phyloP scores from a whole-genome alignment of 2,888 invertebrate genomes.

The Protophormia terraenovae region DNA sequence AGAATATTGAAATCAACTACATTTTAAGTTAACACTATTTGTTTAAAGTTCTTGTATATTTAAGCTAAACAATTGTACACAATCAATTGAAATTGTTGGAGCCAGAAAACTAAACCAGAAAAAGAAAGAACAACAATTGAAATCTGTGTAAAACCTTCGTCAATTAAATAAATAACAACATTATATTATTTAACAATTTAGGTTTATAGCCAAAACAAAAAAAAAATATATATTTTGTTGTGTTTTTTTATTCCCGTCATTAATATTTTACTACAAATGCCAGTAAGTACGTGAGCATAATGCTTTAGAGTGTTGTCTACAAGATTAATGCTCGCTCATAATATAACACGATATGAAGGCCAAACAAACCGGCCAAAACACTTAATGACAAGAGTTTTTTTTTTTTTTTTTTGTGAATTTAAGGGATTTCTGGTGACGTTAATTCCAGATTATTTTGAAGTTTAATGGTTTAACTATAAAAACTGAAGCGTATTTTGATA shows the following conservation, averaged over 20 bases:
- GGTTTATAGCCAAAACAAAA: conserved; percentile 21
- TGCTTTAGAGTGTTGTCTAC: neutral
- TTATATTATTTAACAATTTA: conserved; percentile 38
- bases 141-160: conserved; percentile 36
- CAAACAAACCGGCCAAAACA: conserved; percentile 35
- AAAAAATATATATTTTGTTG: conserved; percentile 1
- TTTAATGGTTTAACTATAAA: conserved; percentile 32
- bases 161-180: conserved; percentile 33
- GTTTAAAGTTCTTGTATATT: neutral
- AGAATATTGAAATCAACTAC: conserved; percentile 10
- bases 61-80: neutral
- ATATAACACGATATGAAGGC: conserved; percentile 36
- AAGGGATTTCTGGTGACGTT: neutral
- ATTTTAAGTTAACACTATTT: neutral
- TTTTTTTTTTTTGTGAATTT: neutral
- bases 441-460: conserved; percentile 1
- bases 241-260: neutral
- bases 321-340: conserved; percentile 25
- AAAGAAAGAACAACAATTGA: conserved; percentile 30
- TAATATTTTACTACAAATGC: neutral
- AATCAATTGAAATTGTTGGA: neutral
- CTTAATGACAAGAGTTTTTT: neutral
- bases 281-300: neutral
- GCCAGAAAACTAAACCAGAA: neutral
- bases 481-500: neutral